Conservation (phyloP, 2,113 vertebrate species). For the Spermophilus dauricus region DNA sequence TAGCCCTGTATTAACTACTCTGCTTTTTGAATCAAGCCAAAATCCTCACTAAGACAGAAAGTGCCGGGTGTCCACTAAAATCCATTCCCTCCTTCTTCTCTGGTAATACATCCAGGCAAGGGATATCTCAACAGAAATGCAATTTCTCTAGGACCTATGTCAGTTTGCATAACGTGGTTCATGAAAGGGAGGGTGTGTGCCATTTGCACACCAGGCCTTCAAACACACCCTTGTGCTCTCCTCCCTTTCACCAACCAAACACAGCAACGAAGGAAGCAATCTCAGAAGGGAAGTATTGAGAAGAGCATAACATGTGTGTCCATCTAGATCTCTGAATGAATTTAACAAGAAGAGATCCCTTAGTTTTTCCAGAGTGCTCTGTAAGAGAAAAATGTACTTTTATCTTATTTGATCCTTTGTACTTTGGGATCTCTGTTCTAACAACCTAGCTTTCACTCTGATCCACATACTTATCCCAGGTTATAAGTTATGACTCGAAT, state of each 20-base stretch:
- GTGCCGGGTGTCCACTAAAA: neutral
- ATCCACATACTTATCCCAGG: neutral
- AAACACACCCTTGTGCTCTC: neutral
- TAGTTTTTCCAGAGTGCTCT: neutral
- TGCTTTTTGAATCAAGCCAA: conserved; percentile 9
- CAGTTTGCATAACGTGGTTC: neutral
- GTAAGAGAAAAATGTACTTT: neutral
- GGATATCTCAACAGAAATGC: neutral
- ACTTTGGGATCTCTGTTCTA: neutral
- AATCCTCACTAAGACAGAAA: neutral
- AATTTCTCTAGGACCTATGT: neutral
- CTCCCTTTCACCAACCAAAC: neutral
- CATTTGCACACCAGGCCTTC: neutral
- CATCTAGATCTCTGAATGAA: neutral
- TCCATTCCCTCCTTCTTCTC: neutral
- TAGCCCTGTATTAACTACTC: neutral
- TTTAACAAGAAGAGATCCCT: neutral
- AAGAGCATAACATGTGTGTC: neutral
- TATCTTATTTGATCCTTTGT: neutral
- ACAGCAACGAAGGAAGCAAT: neutral
- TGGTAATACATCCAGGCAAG: neutral
- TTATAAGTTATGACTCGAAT: neutral
- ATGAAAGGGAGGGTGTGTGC: neutral
- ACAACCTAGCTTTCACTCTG: neutral
- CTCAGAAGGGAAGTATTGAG: neutral